Percentiles rank a stretch among this genome's conserved stretches.
Evolutionary conservation across 2,888 invertebrate species (phyloP).

Genomic region (Periphyllus acericola): DNA sequence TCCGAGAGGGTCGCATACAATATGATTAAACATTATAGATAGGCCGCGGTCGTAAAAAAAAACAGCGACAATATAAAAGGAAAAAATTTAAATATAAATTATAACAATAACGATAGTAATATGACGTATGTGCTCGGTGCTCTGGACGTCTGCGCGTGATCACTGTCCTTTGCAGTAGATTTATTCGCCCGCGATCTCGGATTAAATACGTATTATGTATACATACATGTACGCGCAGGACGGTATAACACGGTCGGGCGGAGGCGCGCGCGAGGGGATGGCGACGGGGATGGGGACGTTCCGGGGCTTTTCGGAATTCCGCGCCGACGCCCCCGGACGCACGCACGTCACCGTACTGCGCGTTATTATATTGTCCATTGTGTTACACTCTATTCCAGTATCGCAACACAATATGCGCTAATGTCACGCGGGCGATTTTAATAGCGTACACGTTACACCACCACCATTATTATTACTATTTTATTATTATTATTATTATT

Average conservation of each 20-base stretch:
- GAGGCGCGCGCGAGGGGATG: background rate
- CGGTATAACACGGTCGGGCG: background rate
- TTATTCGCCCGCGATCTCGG: constrained; percentile 8
- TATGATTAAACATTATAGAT: background rate
- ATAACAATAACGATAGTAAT: constrained; percentile 6
- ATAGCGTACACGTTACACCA: constrained; percentile 21
- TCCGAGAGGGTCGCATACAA: background rate
- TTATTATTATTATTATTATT: too few relatives aligned
- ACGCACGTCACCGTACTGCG: background rate
- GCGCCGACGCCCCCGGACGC: constrained; percentile 40
- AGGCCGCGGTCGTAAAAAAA: background rate
- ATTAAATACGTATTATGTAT: constrained; percentile 4
- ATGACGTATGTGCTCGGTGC: background rate
- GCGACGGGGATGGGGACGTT: too few relatives aligned
- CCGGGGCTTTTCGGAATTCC: constrained; percentile 44
- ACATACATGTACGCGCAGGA: too few relatives aligned
- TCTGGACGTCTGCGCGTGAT: constrained; percentile 56
- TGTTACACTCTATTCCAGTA: constrained; percentile 1
- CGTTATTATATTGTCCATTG: constrained; percentile 20
- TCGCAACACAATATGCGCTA: background rate
- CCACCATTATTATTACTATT: too few relatives aligned
- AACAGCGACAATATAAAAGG: constrained; percentile 13
- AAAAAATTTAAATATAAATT: constrained; percentile 48
- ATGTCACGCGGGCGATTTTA: constrained; percentile 24
- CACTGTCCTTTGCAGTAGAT: constrained; percentile 58